Evolutionary conservation across 92 coral and sea anemone species (phyloP), one percentile per base, ranked within the genome.

Genomic region (Paragorgia papillata): DNA sequence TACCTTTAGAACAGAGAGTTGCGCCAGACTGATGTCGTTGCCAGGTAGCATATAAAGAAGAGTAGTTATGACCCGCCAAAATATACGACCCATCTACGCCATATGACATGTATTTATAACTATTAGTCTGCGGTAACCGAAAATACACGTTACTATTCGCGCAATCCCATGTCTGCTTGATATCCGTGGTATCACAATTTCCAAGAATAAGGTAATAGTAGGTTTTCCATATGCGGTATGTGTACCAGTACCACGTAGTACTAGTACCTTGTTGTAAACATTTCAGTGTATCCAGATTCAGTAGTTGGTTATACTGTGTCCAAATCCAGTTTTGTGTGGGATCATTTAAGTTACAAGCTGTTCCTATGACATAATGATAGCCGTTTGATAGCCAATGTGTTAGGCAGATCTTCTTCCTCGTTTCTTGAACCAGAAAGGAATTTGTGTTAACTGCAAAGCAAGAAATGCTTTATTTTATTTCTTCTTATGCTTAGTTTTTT

Each of bases 301-400:
- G 19, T 44, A 67, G 57, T 26, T 67, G 74, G 7, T 19, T 0
- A 19, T 67, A n/a, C 30, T 19, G 57, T 46, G 74, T 67, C 57
- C 57, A 32, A 13, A 67, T 67, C 74, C 74, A 67, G 3, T 31
- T 33, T 24, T 67, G 74, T 18, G 19, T 41, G 57, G 74, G 74
- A 67, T 67, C 57, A 46, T 32, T 44, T 0, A 19, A 1, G 24
- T 67, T 44, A 44, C 74, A 67, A 0, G 4, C 19, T 43, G 74
- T 43, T 67, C 9, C 32, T 22, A 5, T 27, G 44, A 67, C 48
- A 15, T 15, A 46, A 15, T 46, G 15, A 6, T 6, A 6, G 53
- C 15, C 15, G 14, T 2, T 2, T 46, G 2, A n/a, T 15, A 7
- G 53, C 7, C n/a, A 7, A 46, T 7, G 9, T 2, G 53, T 46